A percentile compares a stretch with the other conserved stretches of the same genome.
These are phyloP conservation scores for Drosophila pandora DNA, from an alignment of 1,140 invertebrate species.

Conservation along the genomic window DNA sequence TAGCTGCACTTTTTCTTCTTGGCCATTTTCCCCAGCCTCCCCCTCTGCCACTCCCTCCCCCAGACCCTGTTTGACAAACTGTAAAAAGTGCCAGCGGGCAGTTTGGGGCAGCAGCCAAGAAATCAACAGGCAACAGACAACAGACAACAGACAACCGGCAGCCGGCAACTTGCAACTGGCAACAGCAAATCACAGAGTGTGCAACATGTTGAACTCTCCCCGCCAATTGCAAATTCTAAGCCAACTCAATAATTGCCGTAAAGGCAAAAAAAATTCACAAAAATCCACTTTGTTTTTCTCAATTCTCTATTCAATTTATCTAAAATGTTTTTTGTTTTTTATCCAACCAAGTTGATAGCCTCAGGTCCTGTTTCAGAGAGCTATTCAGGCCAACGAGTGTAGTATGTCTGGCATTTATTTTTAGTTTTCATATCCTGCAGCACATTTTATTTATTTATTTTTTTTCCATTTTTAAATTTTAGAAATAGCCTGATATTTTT, in stretches of 20 bases:
- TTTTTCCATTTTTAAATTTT: conserved; percentile 9
- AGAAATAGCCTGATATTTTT: conserved; percentile 1
- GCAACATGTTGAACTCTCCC: conserved; percentile 67
- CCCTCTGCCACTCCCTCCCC: conserved; percentile 1
- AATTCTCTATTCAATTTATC: conserved; percentile 32
- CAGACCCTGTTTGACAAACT: conserved; percentile 46
- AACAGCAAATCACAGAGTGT: conserved; percentile 45
- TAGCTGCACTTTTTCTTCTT: conserved; percentile 38
- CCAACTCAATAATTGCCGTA: conserved; percentile 41
- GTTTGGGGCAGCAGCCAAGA: conserved; percentile 43
- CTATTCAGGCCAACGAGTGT: conserved; percentile 56
- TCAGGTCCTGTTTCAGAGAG: conserved; percentile 38
- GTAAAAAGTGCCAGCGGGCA: conserved; percentile 66
- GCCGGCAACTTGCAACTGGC: conserved; percentile 51
- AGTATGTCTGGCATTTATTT: conserved; percentile 55
- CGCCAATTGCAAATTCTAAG: conserved; percentile 47
- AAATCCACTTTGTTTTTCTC: conserved; percentile 10
- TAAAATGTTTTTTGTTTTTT: conserved; percentile 28
- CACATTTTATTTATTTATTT: conserved; percentile 55
- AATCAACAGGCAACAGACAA: conserved; percentile 47
- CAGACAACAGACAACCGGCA: conserved; percentile 10
- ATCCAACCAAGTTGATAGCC: conserved; percentile 17
- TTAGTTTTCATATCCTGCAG: conserved; percentile 67
- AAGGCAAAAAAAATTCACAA: neutral
- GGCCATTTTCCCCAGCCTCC: conserved; percentile 19